These are phyloP conservation scores for Pentamera pediparva DNA, from an alignment of 53 echinoderm and acorn worm species.

Conservation along the genomic window DNA sequence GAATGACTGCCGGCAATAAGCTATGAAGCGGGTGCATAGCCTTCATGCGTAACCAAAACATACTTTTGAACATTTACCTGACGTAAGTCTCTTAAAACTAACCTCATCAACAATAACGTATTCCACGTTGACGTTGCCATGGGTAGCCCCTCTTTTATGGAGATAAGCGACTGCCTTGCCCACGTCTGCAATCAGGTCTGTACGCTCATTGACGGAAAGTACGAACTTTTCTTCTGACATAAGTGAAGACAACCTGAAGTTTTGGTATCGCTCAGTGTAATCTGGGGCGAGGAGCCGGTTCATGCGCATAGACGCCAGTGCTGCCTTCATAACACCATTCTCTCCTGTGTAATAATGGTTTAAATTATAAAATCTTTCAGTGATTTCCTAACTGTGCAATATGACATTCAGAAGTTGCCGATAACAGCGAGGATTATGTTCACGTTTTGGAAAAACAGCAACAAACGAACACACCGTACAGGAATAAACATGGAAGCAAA, in stretches of 20 bases:
- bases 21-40: no score
- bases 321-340: conserved; percentile 4
- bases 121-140: conserved; percentile 25
- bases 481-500: no score
- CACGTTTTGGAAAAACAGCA: no score
- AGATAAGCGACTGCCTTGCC: conserved; percentile 10
- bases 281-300: background rate
- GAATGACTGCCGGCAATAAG: no score
- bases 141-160: conserved; percentile 16
- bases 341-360: background rate
- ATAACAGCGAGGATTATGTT: no score
- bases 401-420: no score
- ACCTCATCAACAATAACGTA: conserved; percentile 36
- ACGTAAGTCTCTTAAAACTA: no score
- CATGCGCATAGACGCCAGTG: background rate
- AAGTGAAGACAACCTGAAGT: background rate
- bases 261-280: background rate
- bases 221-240: background rate
- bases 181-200: conserved; percentile 6
- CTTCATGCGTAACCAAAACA: no score
- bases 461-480: no score
- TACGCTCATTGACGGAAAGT: background rate
- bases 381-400: no score
- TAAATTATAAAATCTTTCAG: no score
- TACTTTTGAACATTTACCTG: no score